Evolutionary conservation across 92 coral and sea anemone species (phyloP), one percentile per base, ranked within the genome.

Genomic region (Micromussa lordhowensis): DNA sequence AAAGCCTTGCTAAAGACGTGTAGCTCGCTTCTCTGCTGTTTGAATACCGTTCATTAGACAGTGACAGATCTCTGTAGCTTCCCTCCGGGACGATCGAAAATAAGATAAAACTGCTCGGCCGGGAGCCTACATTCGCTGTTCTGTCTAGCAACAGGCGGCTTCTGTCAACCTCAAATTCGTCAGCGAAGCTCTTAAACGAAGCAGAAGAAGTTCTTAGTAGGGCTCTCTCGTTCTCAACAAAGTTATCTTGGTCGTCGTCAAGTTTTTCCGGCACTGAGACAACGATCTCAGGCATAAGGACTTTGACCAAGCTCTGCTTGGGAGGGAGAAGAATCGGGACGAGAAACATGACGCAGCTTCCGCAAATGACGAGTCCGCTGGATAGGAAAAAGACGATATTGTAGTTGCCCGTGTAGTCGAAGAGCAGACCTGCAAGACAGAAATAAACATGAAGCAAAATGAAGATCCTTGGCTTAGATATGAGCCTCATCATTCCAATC

Each of bases 351-450:
- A 94, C 28, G 88, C 98, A 95, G 73, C 87, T 79, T 16, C 98
- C 98, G 15, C 84, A 77, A 73, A 92, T 87, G 22, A 95, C 90
- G 10, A 95, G 87, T 18, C 92, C 96, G 76, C 98, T 94, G 74
- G 95, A 73, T 68, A 95, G 80, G 75, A 95, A 94, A 79, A 93
- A 95, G 34, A 95, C 98, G 9, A 89, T 90, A 68, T 90, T 78
- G 90, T 95, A 95, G 91, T 90, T 94, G 29, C 98, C 98, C 22
- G 93, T 59, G 70, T n/a, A 79, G 90, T 95, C 98, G 79, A 92
- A 95, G 68, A 95, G 83, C 66, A 92, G 88, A 84, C 98, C 98
- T 95, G 88, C 29, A 78, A 88, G 48, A 48, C 17, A 54, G 55
- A 57, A 74, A 74, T 9, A 74, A 34, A 58, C 22, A 34, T 83